Base-by-base conservation (phyloP, 2,888 invertebrate genomes). In the Pristionchus mayeri region DNA sequence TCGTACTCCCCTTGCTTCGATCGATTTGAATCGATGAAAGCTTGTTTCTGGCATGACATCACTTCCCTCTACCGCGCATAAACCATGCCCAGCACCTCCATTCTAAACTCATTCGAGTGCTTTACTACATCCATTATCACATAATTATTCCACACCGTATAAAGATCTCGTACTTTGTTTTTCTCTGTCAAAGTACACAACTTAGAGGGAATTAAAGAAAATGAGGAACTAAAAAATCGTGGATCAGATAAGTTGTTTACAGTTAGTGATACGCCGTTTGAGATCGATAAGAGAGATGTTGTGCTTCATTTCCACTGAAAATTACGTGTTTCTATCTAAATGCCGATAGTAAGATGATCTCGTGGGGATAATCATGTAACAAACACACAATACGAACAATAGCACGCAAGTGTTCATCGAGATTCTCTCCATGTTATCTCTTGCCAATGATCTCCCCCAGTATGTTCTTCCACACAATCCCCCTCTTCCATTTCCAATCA, bases 41-140 rank as follows among this genome's bases (percentile, higher is more conserved):
- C 88, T 21, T 91, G 91, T 86, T 91, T 91, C 88, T 91, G 89
- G 89, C 89, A 91, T 78, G 90, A 91, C 57, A 84, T 91, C 85
- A 89, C 90, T 11, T 54, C 88, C 34, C 90, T 87, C 86, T 90
- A 88, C 85, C 86, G 86, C 71, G 84, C 81, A 34, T 79, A 48
- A 18, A 76, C 76, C 18, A 48, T 76, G 48, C 16, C 37, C 50
- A 1, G 18, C 16, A 9, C 16, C 24, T 76, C 76, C 27, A 27
- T 0, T 27, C 50, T 44, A 50, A 48, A 76, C 50, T 37, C 44
- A 76, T 37, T 11, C 40, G 67, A 27, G 37, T 37, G 67, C 67
- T 67, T 67, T 67, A 67, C 67, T n/a, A 16, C 37, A 67, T 67
- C n/a, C n/a, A 67, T 40, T 67, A n/a, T n/a, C 54, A 4, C 54